Base-by-base conservation (phyloP, 2,888 invertebrate species). In the Pycnomerus fuliginosus region DNA sequence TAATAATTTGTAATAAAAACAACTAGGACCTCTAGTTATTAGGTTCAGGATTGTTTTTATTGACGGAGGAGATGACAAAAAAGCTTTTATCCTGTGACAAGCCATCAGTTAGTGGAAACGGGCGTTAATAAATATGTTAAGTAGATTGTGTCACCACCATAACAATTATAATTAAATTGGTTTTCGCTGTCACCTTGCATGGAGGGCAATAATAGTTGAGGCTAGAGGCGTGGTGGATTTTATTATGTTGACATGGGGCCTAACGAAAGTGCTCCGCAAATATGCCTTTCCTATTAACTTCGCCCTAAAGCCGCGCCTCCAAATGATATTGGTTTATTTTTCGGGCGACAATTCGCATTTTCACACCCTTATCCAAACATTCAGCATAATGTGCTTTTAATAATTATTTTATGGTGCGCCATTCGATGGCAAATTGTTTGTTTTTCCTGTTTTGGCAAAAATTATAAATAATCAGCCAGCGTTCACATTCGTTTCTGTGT, bases 181-280 rank as follows among this genome's bases (percentile, higher is more conserved):
- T 58, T 65, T 65, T 61, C 61, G 56, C 54, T 62, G 64, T 64
- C 61, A 54, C 58, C 58, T 41, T 34, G 32, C 40, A 28, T 41
- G 29, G 25, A 25, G 42, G 49, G 48, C 8, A 50, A 52, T 45
- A 48, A 50, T 47, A 39, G 44, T 28, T 27, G 20, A 8, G 20
- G 20, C 20, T 8, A 8, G 20, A 8, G 20, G 20, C 20, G 20
- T 20, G 20, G 20, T 20, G 20, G 20, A 20, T 20, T 20, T 68
- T 67, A 66, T 66, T 65, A 60, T 67, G 66, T 68, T 68, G 65
- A 67, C 64, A 60, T 51, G 61, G 60, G 60, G 59, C 60, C 64
- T 64, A 64, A 64, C 68, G 61, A 64, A 68, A 69, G 69, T 65
- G 67, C 67, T 68, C 58, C 48, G 68, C 66, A 69, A 69, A 69